Percentiles rank a stretch among this genome's conserved stretches.
Conservation (phyloP, 1,140 invertebrate species). For the Drosophila guanche region DNA sequence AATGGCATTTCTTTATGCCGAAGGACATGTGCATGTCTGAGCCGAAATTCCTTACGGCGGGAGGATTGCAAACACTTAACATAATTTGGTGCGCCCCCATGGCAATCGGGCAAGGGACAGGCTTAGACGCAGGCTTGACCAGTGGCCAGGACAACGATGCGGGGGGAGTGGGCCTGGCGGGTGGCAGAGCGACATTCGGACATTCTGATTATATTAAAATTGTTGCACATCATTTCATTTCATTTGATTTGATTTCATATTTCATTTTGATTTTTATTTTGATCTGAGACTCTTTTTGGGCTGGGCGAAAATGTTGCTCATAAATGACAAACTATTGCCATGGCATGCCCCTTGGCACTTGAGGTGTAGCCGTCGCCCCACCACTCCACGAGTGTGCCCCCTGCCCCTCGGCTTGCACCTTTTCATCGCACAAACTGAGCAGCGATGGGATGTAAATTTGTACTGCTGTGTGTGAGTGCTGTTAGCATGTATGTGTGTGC, state of each 20-base stretch:
- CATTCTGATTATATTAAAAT: slow-evolving; percentile 65
- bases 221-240: slow-evolving; percentile 66
- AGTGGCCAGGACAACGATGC: slow-evolving; percentile 60
- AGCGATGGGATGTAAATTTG: too few species aligned
- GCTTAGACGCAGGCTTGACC: slow-evolving; percentile 16
- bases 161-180: too few species aligned
- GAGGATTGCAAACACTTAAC: slow-evolving; percentile 46
- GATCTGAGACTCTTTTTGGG: slow-evolving; percentile 25
- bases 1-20: slow-evolving; percentile 28
- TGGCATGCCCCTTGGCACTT: not conserved
- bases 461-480: too few species aligned
- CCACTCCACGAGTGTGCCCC: too few species aligned
- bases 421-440: too few species aligned
- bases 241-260: slow-evolving; percentile 50
- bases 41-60: slow-evolving; percentile 8
- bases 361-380: too few species aligned
- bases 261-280: slow-evolving; percentile 59
- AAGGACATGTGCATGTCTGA: slow-evolving; percentile 13
- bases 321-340: slow-evolving; percentile 7
- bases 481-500: too few species aligned
- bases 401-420: too few species aligned
- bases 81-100: slow-evolving; percentile 48
- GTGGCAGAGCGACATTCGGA: not conserved
- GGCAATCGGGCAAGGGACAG: slow-evolving; percentile 28
- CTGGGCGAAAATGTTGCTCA: slow-evolving; percentile 8